Conservation (phyloP, 1,140 invertebrate genomes). For the Orius laevigatus region DNA sequence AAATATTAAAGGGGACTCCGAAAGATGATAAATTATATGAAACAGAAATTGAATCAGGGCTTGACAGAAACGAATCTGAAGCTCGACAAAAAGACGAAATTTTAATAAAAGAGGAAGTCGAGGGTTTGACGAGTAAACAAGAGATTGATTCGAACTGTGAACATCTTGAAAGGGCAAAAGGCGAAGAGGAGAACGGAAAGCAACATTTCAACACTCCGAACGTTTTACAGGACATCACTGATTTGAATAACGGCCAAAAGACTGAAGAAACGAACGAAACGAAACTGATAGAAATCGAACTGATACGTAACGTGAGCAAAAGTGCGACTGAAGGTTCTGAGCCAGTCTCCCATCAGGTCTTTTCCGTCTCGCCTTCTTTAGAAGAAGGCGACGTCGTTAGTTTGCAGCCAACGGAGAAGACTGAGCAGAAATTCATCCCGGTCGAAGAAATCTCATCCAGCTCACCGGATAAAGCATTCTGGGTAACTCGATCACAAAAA, state of each 20-base stretch:
- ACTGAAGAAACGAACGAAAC: background rate
- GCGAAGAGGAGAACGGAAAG: too few species aligned
- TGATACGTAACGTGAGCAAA: background rate
- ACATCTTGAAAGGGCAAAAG: too few species aligned
- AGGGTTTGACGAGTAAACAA: too few species aligned
- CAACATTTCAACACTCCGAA: too few species aligned
- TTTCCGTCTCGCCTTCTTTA: background rate
- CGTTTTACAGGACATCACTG: too few species aligned
- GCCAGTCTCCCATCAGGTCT: background rate
- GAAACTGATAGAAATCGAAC: background rate
- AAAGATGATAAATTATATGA: too few species aligned
- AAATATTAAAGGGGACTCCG: too few species aligned
- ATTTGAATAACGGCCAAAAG: background rate
- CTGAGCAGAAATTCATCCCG: background rate
- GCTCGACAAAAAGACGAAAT: too few species aligned
- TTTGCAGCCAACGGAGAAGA: background rate
- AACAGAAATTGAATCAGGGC: too few species aligned
- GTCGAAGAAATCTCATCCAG: constrained; percentile 6
- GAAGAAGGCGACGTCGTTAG: background rate
- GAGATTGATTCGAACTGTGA: too few species aligned
- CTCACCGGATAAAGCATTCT: constrained; percentile 12
- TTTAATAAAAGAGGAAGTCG: too few species aligned
- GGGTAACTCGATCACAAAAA: constrained; percentile 1
- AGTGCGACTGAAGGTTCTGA: background rate
- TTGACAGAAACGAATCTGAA: too few species aligned